These are phyloP conservation scores for Rhinichthys klamathensis DNA, from an alignment of 2,113 vertebrate genomes.

Conservation along the genomic window DNA sequence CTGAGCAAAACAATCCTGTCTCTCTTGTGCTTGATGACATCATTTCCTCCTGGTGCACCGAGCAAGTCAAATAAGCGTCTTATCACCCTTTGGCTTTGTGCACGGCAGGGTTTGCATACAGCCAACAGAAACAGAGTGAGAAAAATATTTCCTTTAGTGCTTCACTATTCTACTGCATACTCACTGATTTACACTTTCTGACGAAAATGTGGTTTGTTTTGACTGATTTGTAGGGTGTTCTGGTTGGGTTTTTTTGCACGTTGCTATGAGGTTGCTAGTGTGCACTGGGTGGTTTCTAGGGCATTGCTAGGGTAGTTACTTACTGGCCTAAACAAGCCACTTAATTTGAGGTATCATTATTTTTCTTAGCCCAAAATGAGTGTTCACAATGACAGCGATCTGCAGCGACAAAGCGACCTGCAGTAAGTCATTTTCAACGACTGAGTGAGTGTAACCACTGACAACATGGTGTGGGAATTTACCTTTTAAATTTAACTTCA, in stretches of 20 bases:
- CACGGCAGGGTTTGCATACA: conserved; percentile 27
- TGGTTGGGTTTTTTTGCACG: not conserved
- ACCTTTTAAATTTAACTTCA: not conserved
- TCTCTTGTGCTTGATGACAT: conserved; percentile 52
- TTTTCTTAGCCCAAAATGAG: not conserved
- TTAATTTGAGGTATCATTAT: not conserved
- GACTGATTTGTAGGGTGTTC: not conserved
- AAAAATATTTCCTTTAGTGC: conserved; percentile 10
- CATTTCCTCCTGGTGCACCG: conserved; percentile 56
- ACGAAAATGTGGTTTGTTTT: not conserved
- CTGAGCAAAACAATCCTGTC: conserved; percentile 50
- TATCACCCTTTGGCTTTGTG: conserved; percentile 54
- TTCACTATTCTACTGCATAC: not conserved
- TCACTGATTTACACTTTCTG: not conserved
- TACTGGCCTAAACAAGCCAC: not conserved
- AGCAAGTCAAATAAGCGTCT: conserved; percentile 58
- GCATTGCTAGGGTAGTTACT: not conserved
- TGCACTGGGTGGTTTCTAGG: not conserved
- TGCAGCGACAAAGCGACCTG: not conserved
- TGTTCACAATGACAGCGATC: not conserved
- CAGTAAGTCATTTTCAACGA: not conserved
- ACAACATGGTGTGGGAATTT: not conserved
- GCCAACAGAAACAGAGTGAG: conserved; percentile 36
- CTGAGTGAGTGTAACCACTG: not conserved
- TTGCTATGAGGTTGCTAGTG: not conserved